These are phyloP conservation scores for Drosophila kanapiae DNA, from an alignment of 1,140 invertebrate species.

Conservation along the genomic window DNA sequence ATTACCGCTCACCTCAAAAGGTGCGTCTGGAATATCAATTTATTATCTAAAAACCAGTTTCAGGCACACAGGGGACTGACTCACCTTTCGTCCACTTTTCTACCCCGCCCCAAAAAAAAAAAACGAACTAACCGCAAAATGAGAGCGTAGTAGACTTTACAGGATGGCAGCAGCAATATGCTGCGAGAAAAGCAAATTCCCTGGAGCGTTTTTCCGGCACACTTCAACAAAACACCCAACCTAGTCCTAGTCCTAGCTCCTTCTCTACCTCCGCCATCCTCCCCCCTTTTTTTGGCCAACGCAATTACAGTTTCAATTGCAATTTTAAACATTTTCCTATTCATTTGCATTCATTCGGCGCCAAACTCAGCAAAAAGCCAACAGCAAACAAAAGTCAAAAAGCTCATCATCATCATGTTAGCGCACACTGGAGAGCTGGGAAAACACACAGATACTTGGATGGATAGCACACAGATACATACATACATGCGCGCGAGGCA, in stretches of 20 bases:
- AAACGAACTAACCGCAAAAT: conserved; percentile 51
- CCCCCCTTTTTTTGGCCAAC: conserved; percentile 23
- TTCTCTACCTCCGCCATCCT: too few relatives aligned
- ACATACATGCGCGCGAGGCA: not conserved
- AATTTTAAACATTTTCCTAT: conserved; percentile 66
- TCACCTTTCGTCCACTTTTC: not conserved
- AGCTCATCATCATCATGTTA: conserved; percentile 40
- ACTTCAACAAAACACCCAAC: conserved; percentile 7
- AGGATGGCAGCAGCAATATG: conserved; percentile 16
- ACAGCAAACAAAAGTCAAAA: conserved; percentile 51
- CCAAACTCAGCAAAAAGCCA: conserved; percentile 39
- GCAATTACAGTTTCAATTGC: conserved; percentile 68
- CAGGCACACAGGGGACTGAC: conserved; percentile 20
- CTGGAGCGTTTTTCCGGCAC: conserved; percentile 27
- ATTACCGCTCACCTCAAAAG: conserved; percentile 50
- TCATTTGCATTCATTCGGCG: conserved; percentile 62
- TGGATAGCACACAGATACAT: conserved; percentile 10
- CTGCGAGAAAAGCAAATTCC: conserved; percentile 16
- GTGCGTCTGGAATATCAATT: conserved; percentile 56
- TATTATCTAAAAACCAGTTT: conserved; percentile 39
- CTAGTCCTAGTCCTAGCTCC: not conserved
- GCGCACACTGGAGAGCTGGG: conserved; percentile 18
- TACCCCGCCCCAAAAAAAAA: not conserved
- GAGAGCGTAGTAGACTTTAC: conserved; percentile 23
- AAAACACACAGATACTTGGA: conserved; percentile 10